A percentile compares a stretch with the other conserved stretches of the same genome.
Evolutionary conservation across 30 jellyfish, hydroid and myxozoan genomes (phyloP).

Genomic region (Catostylus mosaicus): DNA sequence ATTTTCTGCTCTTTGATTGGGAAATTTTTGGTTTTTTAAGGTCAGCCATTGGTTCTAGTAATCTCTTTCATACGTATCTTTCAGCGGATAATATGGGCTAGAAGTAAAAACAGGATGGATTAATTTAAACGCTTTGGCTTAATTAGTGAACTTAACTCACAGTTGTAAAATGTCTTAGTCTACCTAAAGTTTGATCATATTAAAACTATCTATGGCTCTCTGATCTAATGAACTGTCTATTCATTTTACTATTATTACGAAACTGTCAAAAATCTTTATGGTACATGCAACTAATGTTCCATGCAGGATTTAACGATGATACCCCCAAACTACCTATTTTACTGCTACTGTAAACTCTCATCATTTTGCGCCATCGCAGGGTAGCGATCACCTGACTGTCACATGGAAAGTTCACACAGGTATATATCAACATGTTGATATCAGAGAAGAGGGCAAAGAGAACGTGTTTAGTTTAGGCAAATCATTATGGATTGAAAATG

Average conservation of each 20-base stretch:
- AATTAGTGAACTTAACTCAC: not conserved
- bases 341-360: not conserved
- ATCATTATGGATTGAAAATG: slow-evolving; percentile 94
- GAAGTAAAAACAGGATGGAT: not conserved
- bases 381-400: slow-evolving; percentile 93
- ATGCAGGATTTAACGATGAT: not conserved
- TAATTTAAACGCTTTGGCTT: not conserved
- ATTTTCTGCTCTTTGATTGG: not conserved
- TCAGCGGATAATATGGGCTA: not conserved
- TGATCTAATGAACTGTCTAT: no score
- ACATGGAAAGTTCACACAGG: slow-evolving; percentile 96
- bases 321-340: not conserved
- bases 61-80: not conserved
- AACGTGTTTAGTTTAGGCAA: slow-evolving; percentile 95
- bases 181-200: no score
- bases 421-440: slow-evolving; percentile 90
- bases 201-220: no score
- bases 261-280: no score
- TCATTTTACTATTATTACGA: no score
- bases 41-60: not conserved
- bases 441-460: slow-evolving; percentile 98
- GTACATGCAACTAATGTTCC: not conserved
- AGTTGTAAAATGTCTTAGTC: no score
- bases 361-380: slow-evolving; percentile 41
- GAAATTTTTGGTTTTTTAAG: not conserved